phyloP scores from a whole-genome alignment of 2,113 vertebrate species.

The Ancistrus triradiatus region DNA sequence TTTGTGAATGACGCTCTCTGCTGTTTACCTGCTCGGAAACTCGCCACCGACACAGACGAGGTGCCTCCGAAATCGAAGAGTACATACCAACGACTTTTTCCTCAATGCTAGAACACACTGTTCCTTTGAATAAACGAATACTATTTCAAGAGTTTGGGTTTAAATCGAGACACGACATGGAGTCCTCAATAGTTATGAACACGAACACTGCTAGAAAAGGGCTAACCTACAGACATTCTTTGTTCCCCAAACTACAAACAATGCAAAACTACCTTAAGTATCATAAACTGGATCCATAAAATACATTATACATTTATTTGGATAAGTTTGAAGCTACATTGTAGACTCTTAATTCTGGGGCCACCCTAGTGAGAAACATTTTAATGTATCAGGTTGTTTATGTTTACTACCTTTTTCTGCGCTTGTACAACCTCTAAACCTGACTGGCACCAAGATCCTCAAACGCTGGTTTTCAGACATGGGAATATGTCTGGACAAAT shows the following conservation, averaged over 20 bases:
- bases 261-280: neutral
- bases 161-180: neutral
- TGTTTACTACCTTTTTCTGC: neutral
- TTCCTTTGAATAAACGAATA: neutral
- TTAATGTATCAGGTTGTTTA: neutral
- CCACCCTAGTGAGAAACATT: neutral
- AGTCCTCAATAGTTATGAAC: neutral
- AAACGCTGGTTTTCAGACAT: no score
- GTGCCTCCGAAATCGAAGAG: neutral
- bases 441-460: no score
- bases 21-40: conserved; percentile 39
- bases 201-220: neutral
- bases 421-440: neutral
- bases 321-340: neutral
- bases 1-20: conserved; percentile 45
- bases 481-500: no score
- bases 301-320: neutral
- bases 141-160: neutral
- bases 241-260: neutral
- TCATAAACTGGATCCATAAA: neutral
- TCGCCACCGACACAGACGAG: conserved; percentile 7
- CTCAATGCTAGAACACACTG: conserved; percentile 1
- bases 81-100: neutral
- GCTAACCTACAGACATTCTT: neutral
- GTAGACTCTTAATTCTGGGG: neutral